Conservation (phyloP, 2,797 vertebrate genomes). For the Odontamblyopus lacepedii region DNA sequence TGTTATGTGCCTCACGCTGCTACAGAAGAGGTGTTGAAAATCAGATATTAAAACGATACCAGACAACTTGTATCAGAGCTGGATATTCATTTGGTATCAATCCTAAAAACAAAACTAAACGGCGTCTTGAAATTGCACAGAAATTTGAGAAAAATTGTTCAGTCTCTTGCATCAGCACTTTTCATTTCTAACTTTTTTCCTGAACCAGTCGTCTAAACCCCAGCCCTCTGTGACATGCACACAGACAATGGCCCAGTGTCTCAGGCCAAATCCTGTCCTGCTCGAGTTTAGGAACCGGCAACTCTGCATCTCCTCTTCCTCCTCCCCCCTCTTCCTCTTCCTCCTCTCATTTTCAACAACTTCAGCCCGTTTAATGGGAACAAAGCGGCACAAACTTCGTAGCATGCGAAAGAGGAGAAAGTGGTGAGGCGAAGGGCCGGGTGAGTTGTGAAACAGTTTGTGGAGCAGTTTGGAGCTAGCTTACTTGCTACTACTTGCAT, state of each 20-base stretch:
- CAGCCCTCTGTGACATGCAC: slow-evolving; percentile 39
- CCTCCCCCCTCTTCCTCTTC: no score
- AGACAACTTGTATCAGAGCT: no score
- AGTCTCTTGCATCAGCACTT: neutral
- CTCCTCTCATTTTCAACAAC: neutral
- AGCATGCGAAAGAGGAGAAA: neutral
- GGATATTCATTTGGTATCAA: no score
- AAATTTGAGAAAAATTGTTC: neutral
- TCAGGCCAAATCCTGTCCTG: neutral
- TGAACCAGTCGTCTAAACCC: neutral
- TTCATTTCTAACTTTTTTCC: neutral
- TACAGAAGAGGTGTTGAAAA: no score
- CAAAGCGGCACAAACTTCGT: neutral
- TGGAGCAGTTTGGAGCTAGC: neutral
- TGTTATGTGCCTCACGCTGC: no score
- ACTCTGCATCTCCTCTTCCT: no score
- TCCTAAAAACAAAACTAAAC: no score
- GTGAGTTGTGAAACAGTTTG: neutral
- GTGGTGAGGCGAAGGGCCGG: neutral
- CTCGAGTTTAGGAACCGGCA: no score
- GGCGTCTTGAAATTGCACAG: neutral
- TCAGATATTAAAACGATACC: no score
- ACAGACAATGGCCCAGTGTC: slow-evolving; percentile 59
- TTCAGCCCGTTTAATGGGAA: neutral
- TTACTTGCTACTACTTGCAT: neutral